Evolutionary conservation across 2,888 invertebrate genomes (phyloP), one percentile per base, ranked within the genome.

Genomic region (Apodemia duryi): DNA sequence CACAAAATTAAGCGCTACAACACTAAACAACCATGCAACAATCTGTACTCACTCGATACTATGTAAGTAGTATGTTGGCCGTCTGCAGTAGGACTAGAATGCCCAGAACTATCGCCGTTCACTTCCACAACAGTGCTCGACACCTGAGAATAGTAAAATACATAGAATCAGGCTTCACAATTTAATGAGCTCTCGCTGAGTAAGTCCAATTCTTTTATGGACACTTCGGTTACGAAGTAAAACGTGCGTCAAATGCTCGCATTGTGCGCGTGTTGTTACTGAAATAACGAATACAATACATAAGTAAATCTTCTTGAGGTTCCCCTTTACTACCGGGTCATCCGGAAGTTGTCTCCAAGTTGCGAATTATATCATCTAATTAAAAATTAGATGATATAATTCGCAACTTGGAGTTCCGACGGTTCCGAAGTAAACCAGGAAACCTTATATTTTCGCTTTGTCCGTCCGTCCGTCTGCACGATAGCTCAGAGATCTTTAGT

Each of bases 11-110:
- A 67, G 32, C 35, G 11, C 32, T 69, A 67, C 63, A 67, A 71
- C 38, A 66, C n/a, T n/a, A 60, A n/a, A 67, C 57, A 62, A n/a
- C 13, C 49, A n/a, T 49, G 64, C 49, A 41, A 62, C 13, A 9
- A 62, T 49, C 13, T 35, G 32, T 69, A 83, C 91, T 85, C 83
- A 95, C 95, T 95, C 76, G 95, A 94, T 43, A 96, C 95, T 73
- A 96, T 96, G 83, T 94, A 96, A 69, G 93, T 89, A 82, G 93
- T 89, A 81, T 93, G 93, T 79, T 92, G 92, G 62, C 84, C 85
- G 67, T 93, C 88, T 0, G 87, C 75, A 54, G 86, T 80, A 38
- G 93, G 92, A 70, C 92, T 92, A 82, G 93, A 92, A 79, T 93
- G 91, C 68, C 94, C 91, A 64, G 94, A 93, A 79, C 93, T 92